These are phyloP conservation scores for Lepidocyrtoides sp. DNA, from an alignment of 2,888 invertebrate species.

Conservation along the genomic window DNA sequence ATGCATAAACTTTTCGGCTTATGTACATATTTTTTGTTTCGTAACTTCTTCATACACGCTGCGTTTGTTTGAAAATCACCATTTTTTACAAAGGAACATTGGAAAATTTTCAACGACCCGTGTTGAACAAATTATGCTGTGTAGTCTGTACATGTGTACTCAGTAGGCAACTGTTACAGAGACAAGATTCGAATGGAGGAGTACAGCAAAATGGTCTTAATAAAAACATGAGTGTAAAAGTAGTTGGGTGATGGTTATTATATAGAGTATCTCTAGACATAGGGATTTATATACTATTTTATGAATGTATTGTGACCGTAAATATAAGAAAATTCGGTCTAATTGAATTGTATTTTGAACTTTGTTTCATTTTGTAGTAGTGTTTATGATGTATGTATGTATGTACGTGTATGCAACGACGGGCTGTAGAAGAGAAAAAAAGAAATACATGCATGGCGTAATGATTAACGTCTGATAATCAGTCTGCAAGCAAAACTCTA, in stretches of 20 bases:
- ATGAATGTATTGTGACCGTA: neutral
- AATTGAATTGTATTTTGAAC: neutral
- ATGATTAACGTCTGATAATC: neutral
- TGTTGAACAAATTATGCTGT: slow-evolving; percentile 49
- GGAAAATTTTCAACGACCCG: slow-evolving; percentile 53
- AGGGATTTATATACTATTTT: too few species aligned
- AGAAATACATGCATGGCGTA: neutral
- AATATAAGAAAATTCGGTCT: neutral
- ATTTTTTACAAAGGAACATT: slow-evolving; percentile 47
- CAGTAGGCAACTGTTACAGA: slow-evolving; percentile 18
- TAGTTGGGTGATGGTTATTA: too few species aligned
- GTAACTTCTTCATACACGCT: neutral
- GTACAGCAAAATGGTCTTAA: neutral
- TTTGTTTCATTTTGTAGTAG: neutral
- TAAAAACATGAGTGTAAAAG: neutral
- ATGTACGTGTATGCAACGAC: too few species aligned
- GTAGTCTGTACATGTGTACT: neutral
- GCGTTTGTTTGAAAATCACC: neutral
- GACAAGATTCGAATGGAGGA: slow-evolving; percentile 8
- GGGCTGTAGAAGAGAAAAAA: too few species aligned
- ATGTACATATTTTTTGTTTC: too few species aligned
- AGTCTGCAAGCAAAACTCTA: neutral
- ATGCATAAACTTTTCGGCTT: neutral
- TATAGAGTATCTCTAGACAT: too few species aligned
- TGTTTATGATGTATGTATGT: too few species aligned